Evolutionary conservation across 2,113 vertebrate genomes (phyloP), one percentile per base, ranked within the genome.

Genomic region (Euleptes europaea): DNA sequence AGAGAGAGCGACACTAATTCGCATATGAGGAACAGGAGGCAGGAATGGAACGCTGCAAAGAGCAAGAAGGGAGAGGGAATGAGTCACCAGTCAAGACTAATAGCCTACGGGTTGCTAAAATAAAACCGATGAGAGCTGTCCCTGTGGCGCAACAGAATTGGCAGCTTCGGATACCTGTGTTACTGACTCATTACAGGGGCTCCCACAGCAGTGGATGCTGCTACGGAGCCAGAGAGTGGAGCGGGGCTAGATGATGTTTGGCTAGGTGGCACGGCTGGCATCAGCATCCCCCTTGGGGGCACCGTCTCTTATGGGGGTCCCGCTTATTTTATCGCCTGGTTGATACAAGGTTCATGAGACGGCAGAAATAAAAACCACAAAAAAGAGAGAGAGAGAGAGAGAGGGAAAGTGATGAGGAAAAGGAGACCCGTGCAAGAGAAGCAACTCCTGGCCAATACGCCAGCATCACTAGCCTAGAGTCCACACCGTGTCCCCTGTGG

Each of bases 1-100:
- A 71, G 35, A 35, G 9, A 33, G n/a, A 17, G n/a, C n/a, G 47
- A 82, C 3, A 54, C 35, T 79, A 63, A 87, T 72, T 72, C 80
- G 40, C 89, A 88, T 79, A 90, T 40, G 0, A 5, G 88, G 87
- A 93, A 87, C 76, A 78, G 86, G 71, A 88, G 40, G 65, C 5
- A 82, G 72, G 66, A 72, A 88, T 81, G 40, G 88, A 88, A 85
- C 4, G 14, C 49, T 57, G 5, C 17, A 8, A 69, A 86, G 84
- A 19, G 26, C 49, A 54, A 2, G 12, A 2, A 69, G 84, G 83
- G 82, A 83, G 66, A 77, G 0, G 70, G 91, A 85, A 92, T 94
- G 94, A 95, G 92, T 95, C 94, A 95, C 85, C 88, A 74, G 77
- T 73, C 88, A 88, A 92, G 94, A 93, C 80, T 90, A 93, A 94